Percentiles rank a stretch among this genome's conserved stretches.
These are phyloP conservation scores for Athene noctua DNA, from an alignment of 2,113 vertebrate genomes.

Conservation along the genomic window DNA sequence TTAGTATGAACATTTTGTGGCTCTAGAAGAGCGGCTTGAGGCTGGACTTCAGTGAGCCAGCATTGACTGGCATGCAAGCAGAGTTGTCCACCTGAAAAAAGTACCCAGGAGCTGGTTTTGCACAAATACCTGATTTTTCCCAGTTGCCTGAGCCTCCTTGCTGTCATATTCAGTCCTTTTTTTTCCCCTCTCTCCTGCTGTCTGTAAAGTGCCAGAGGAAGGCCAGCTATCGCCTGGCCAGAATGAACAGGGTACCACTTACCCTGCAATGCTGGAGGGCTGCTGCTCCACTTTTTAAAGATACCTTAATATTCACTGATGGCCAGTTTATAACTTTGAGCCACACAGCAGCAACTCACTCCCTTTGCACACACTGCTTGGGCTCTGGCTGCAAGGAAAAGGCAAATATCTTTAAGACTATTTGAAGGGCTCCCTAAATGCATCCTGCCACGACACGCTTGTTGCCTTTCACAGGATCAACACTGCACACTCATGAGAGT, in stretches of 20 bases:
- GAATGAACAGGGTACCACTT: background rate
- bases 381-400: background rate
- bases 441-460: fast-evolving
- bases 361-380: background rate
- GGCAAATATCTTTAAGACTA: background rate
- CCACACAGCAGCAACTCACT: background rate
- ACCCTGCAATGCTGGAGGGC: fast-evolving
- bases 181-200: fast-evolving
- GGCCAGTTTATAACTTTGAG: background rate
- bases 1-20: background rate
- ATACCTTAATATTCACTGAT: background rate
- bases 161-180: background rate
- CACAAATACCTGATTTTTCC: background rate
- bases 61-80: background rate
- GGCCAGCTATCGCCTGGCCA: background rate
- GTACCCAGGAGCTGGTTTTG: background rate
- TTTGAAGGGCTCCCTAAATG: background rate
- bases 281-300: background rate
- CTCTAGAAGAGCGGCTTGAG: background rate
- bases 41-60: background rate
- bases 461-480: background rate
- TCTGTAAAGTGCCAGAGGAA: background rate
- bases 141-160: background rate
- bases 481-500: fast-evolving
- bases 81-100: background rate